Evolutionary conservation across 2,797 vertebrate genomes (phyloP), one percentile per base, ranked within the genome.

Genomic region (Coregonus suidteri): DNA sequence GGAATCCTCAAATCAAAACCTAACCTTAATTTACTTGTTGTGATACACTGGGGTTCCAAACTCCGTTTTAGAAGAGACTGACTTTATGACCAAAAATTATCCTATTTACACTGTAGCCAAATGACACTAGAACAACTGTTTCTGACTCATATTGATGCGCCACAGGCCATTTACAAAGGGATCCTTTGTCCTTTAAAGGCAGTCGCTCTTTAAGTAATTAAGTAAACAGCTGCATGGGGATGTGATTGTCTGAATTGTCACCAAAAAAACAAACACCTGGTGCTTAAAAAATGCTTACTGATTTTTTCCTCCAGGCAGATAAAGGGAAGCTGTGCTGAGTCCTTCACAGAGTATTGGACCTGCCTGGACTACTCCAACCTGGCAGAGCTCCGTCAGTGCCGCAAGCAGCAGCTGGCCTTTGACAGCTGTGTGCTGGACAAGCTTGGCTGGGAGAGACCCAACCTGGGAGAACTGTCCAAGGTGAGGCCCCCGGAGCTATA

Each of bases 291-390:
- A 15, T 25, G 47, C 74, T 65, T 37, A 14, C 35, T 75, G 3
- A 79, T 35, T 84, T 6, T 16, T 0, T 31, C 52, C 35, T 73
- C 9, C 83, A 99, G 98, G 93, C 96, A 97, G 90, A 94, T 99
- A 87, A 98, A 97, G 88, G 82, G 84, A 0, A 96, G 95, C 91
- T 99, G 98, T 73, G 96, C 96, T 0, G 97, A 99, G 89, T 96
- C 98, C 2, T 99, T 99, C 81, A 98, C 97, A 0, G 93, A 97
- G 14, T 99, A 99, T 88, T 99, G 98, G 98, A 98, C 95, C 13
- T 99, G 98, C 86, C 79, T 99, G 37, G 98, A 99, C 89, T 96
- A 96, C 70, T 86, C 81, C 0, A 90, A 85, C 86, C 5, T 93
- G 89, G 83, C 86, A 4, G 93, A 96, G 31, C 90, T 99, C 11